These are phyloP conservation scores for Oncorhynchus mykiss DNA, from an alignment of 2,113 vertebrate species.

Conservation along the genomic window DNA sequence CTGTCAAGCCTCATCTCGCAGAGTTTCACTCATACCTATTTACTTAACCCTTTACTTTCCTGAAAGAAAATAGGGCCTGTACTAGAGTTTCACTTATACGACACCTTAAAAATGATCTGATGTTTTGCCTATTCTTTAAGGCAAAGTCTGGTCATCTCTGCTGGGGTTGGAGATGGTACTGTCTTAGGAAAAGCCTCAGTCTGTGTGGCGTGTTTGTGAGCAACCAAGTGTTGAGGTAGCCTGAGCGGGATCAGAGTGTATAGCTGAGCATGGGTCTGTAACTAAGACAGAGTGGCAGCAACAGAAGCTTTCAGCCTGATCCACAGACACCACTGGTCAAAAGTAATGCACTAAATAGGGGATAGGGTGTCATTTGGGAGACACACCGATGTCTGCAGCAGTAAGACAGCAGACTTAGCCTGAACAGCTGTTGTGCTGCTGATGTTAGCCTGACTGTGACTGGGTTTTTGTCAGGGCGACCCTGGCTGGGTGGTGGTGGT, in stretches of 20 bases:
- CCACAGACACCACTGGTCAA: conserved; percentile 22
- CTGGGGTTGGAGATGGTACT: not conserved
- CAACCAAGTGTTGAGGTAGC: conserved; percentile 32
- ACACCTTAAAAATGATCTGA: too few species aligned
- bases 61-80: too few species aligned
- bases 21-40: too few species aligned
- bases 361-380: not conserved
- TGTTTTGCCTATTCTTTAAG: not conserved
- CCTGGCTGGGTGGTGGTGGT: conserved; percentile 28
- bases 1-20: too few species aligned
- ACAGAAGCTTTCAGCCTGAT: conserved; percentile 14
- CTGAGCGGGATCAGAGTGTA: conserved; percentile 34
- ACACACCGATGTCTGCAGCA: not conserved
- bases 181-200: conserved; percentile 34
- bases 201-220: conserved; percentile 21
- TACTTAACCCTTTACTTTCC: too few species aligned
- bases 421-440: conserved; percentile 41
- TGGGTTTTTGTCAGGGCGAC: not conserved
- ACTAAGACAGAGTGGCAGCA: not conserved
- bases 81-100: too few species aligned
- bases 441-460: conserved; percentile 30
- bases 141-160: not conserved
- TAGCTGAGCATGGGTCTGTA: conserved; percentile 9
- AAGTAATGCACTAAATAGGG: too few species aligned
- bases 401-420: conserved; percentile 7